phyloP scores from a whole-genome alignment of 2,113 vertebrate genomes.

The Barbus barbus region DNA sequence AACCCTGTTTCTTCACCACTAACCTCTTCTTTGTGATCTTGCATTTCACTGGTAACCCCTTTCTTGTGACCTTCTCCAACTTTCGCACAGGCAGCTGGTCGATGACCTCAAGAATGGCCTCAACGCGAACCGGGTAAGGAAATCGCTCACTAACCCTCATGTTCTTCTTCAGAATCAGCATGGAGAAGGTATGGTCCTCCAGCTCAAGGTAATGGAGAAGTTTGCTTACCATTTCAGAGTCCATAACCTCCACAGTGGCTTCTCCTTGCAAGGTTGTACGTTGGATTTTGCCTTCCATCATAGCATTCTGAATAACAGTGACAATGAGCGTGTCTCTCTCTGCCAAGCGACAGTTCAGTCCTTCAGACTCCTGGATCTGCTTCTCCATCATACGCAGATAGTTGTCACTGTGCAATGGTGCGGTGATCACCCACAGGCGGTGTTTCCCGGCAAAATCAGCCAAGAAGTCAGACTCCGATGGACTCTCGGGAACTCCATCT shows the following conservation, averaged over 20 bases:
- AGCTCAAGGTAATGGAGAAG: constrained; percentile 75
- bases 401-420: constrained; percentile 69
- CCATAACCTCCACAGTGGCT: constrained; percentile 67
- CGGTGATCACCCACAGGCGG: constrained; percentile 78
- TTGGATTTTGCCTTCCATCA: constrained; percentile 77
- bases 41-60: constrained; percentile 68
- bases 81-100: constrained; percentile 77
- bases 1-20: constrained; percentile 60
- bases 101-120: constrained; percentile 76
- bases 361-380: constrained; percentile 74
- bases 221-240: constrained; percentile 72
- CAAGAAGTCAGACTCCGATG: constrained; percentile 72
- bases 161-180: constrained; percentile 79
- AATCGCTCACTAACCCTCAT: constrained; percentile 73
- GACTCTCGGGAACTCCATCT: constrained; percentile 42
- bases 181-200: constrained; percentile 72
- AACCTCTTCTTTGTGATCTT: constrained; percentile 69
- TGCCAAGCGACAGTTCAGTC: constrained; percentile 75
- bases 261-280: constrained; percentile 69
- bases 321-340: constrained; percentile 77
- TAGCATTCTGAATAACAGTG: constrained; percentile 78
- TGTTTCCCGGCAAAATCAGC: constrained; percentile 73
- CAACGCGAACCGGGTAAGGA: constrained; percentile 77
- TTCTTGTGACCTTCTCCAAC: constrained; percentile 76
- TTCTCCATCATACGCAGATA: constrained; percentile 81